These are phyloP conservation scores for Drosophila chauvacae DNA, from an alignment of 1,140 invertebrate genomes.

Conservation along the genomic window DNA sequence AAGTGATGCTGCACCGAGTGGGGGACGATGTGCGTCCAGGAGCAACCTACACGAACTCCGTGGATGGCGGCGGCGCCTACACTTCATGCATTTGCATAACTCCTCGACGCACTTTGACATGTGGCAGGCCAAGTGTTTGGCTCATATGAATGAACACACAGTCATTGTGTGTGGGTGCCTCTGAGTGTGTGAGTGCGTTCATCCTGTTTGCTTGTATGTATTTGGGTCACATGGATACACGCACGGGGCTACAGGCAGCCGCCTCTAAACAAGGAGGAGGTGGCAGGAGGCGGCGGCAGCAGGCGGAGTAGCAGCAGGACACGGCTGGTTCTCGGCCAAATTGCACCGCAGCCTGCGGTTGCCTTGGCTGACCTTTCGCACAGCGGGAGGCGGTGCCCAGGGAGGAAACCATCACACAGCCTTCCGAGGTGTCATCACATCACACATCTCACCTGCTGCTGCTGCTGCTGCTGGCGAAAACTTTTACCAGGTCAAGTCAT, in stretches of 20 bases:
- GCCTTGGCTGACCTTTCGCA: slow-evolving; percentile 73
- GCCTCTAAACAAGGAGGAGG: slow-evolving; percentile 36
- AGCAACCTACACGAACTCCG: slow-evolving; percentile 43
- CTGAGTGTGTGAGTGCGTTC: background rate
- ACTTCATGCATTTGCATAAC: slow-evolving; percentile 76
- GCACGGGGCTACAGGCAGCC: slow-evolving; percentile 45
- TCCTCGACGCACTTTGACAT: slow-evolving; percentile 79
- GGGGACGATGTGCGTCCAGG: background rate
- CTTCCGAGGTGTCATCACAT: slow-evolving; percentile 69
- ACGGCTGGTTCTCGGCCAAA: slow-evolving; percentile 52
- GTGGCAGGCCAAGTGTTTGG: slow-evolving; percentile 56
- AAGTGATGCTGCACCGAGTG: slow-evolving; percentile 13
- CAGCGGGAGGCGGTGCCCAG: slow-evolving; percentile 21
- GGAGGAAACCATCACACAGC: slow-evolving; percentile 17
- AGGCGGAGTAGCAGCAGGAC: slow-evolving; percentile 41
- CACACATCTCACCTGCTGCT: slow-evolving; percentile 43
- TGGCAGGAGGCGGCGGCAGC: background rate
- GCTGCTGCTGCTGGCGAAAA: slow-evolving; percentile 29
- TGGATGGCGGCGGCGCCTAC: slow-evolving; percentile 43
- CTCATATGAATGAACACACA: slow-evolving; percentile 55
- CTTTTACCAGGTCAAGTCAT: slow-evolving; percentile 75
- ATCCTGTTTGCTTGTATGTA: slow-evolving; percentile 54
- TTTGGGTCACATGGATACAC: slow-evolving; percentile 71
- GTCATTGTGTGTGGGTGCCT: slow-evolving; percentile 26
- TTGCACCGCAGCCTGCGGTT: slow-evolving; percentile 67